Evolutionary conservation across 2,797 vertebrate species (phyloP), one percentile per base, ranked within the genome.

Genomic region (Hippopotamyrus pictus): DNA sequence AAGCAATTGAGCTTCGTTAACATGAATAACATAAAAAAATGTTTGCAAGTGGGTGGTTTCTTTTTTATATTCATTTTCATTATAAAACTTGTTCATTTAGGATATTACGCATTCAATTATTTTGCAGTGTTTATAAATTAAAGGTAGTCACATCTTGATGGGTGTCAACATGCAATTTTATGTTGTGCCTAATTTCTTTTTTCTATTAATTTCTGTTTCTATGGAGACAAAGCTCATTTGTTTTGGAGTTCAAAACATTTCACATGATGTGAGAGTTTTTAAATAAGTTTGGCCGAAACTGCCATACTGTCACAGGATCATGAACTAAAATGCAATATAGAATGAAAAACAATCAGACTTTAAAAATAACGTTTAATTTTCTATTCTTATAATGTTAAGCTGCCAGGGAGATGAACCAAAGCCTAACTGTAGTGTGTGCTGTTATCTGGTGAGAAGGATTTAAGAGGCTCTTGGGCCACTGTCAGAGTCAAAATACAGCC

Each of bases 261-360:
- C 37, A 12, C 79, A 25, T 91, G 89, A 91, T 92, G 93, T 92
- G 76, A 14, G 54, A 57, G 22, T 88, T 44, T 92, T 92, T 90
- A 89, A 89, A 87, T 25, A 57, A 41, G 25, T 83, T 44, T 50
- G 25, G 46, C 33, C n/a, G 19, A 79, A 48, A 46, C 46, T 88
- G 29, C 25, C 46, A 5, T 50, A 33, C 29, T 73, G 46, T 22
- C 22, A 41, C 25, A 62, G 44, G 37, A 84, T 50, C 9, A 84
- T 22, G n/a, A n/a, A 25, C 3, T n/a, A 46, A 51, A 46, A 48
- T 29, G 82, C 22, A 48, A 29, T 84, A 44, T 83, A 14, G n/a
- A 44, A 29, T 84, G 4, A 51, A 84, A 48, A 48, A 46, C 17
- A 22, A 22, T 50, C 41, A 84, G 19, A 84, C 48, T 25, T 50